Evolutionary conservation across 1,140 invertebrate genomes (phyloP).

Genomic region (Drosophila nebulosa): DNA sequence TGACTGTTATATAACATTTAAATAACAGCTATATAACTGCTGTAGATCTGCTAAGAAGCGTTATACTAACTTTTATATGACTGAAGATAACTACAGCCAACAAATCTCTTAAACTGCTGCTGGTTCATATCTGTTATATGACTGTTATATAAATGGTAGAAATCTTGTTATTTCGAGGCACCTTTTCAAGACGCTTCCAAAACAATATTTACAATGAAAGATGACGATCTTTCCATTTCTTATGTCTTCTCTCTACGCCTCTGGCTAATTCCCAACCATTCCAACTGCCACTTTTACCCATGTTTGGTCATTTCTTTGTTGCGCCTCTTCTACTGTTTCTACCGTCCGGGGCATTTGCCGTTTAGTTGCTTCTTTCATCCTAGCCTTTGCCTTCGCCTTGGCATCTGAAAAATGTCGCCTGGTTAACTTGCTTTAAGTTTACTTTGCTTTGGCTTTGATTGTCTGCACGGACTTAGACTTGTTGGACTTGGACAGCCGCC

Average conservation of each 20-base stretch:
- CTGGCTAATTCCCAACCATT: slow-evolving; percentile 23
- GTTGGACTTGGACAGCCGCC: slow-evolving; percentile 48
- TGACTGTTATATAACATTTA: slow-evolving; percentile 16
- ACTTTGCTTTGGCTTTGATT: slow-evolving; percentile 71
- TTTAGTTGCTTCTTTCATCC: slow-evolving; percentile 52
- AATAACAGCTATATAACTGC: slow-evolving; percentile 4
- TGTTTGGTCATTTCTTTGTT: slow-evolving; percentile 54
- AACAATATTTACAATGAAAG: no score
- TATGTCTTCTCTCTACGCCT: background rate
- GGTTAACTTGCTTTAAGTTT: slow-evolving; percentile 77
- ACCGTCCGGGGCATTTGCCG: slow-evolving; percentile 31
- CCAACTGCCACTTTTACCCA: slow-evolving; percentile 44
- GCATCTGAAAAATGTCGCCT: slow-evolving; percentile 75
- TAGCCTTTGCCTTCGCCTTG: slow-evolving; percentile 48
- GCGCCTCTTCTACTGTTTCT: slow-evolving; percentile 27
- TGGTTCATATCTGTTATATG: no score
- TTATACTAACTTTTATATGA: no score
- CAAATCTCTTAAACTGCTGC: no score
- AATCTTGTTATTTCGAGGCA: no score
- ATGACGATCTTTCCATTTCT: background rate
- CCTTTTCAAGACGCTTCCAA: no score
- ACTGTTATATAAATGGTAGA: no score
- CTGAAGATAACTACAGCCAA: no score
- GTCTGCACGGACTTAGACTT: slow-evolving; percentile 28
- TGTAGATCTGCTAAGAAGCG: no score